Percentiles rank a stretch among this genome's conserved stretches.
phyloP scores from a whole-genome alignment of 2,113 vertebrate genomes.

The Gymnogyps californianus region DNA sequence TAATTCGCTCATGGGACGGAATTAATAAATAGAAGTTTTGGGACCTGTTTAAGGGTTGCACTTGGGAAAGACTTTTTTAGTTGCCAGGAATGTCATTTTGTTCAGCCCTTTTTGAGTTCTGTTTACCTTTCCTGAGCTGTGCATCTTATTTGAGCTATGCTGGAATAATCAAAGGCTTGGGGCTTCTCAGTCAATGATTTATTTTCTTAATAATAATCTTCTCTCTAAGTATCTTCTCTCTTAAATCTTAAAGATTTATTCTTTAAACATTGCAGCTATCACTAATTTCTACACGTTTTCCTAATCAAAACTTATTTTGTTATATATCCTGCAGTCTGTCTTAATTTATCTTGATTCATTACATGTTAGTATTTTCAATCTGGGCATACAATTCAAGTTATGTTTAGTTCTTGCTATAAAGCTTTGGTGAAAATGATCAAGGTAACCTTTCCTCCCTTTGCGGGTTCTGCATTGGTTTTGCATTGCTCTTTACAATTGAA shows the following conservation, averaged over 20 bases:
- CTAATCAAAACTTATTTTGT: not conserved
- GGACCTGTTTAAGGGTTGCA: not conserved
- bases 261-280: not conserved
- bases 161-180: not conserved
- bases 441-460: not conserved
- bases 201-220: not conserved
- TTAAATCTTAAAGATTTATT: not conserved
- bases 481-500: accelerated
- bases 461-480: accelerated
- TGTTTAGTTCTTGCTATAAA: not conserved
- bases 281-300: not conserved
- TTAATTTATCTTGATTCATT: not conserved
- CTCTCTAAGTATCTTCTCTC: not conserved
- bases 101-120: not conserved
- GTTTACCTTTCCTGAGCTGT: not conserved
- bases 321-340: not conserved
- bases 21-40: not conserved
- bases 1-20: not conserved
- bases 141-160: not conserved
- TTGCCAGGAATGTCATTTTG: not conserved
- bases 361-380: not conserved
- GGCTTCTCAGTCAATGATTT: not conserved
- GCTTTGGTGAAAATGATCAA: not conserved
- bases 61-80: not conserved
- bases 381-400: not conserved